Evolutionary conservation across 2,113 vertebrate genomes (phyloP).

Genomic region (Callospermophilus lateralis): DNA sequence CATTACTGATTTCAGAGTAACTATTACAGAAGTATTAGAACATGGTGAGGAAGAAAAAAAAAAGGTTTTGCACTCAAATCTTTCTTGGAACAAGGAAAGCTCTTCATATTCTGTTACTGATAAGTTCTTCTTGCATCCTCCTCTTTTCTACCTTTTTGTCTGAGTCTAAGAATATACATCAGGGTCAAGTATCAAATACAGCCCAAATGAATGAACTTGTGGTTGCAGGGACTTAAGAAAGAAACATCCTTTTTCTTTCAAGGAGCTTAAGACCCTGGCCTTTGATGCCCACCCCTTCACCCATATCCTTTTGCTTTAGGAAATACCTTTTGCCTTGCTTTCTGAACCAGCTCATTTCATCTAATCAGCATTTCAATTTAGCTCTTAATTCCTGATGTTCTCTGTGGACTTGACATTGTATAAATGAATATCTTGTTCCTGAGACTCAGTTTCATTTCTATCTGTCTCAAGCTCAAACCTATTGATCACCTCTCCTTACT

Average conservation of each 20-base stretch:
- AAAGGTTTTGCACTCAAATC: not conserved
- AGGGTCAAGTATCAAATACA: not conserved
- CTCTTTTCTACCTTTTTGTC: not conserved
- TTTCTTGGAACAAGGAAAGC: not conserved
- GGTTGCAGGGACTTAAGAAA: not conserved
- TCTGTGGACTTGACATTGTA: not conserved
- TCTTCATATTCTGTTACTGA: not conserved
- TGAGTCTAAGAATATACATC: not conserved
- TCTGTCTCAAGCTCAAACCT: not conserved
- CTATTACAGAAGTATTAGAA: not conserved
- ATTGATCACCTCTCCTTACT: not conserved
- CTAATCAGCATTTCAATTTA: not conserved
- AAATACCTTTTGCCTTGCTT: not conserved
- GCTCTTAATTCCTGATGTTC: not conserved
- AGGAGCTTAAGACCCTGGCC: not conserved
- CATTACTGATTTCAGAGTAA: not conserved
- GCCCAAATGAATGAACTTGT: not conserved
- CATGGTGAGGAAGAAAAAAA: not conserved
- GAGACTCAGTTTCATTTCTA: not conserved
- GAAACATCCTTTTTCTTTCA: not conserved
- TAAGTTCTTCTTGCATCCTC: accelerated
- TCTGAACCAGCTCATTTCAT: not conserved
- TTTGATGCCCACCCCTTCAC: not conserved
- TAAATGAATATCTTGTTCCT: not conserved
- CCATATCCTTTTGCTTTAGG: not conserved